Percentiles rank a stretch among this genome's conserved stretches.
These are phyloP conservation scores for Atta colombica DNA, from an alignment of 1,140 invertebrate genomes.

Conservation along the genomic window DNA sequence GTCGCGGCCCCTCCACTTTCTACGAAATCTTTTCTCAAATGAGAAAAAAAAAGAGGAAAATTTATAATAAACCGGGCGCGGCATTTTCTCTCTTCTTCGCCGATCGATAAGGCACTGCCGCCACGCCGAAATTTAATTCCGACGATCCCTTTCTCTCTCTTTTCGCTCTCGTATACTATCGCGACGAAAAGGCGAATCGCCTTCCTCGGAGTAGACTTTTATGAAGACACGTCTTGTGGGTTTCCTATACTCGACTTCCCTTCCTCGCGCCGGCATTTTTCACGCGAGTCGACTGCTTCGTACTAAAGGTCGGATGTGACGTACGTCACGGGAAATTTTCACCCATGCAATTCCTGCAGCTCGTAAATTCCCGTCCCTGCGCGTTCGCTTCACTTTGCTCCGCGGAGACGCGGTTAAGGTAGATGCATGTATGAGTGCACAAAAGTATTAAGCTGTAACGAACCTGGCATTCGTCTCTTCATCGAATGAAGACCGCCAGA, in stretches of 20 bases:
- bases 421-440: constrained; percentile 11
- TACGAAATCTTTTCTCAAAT: not conserved
- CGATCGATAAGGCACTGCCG: constrained; percentile 40
- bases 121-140: constrained; percentile 47
- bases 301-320: constrained; percentile 50
- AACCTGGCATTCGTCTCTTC: constrained; percentile 31
- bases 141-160: not conserved
- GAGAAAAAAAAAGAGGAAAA: constrained; percentile 13
- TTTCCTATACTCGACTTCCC: constrained; percentile 20
- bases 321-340: constrained; percentile 60
- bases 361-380: constrained; percentile 49
- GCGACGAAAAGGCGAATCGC: constrained; percentile 38
- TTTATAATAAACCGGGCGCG: constrained; percentile 42
- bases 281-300: constrained; percentile 25
- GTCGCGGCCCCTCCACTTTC: not conserved
- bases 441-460: constrained; percentile 54
- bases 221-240: constrained; percentile 61
- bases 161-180: not conserved
- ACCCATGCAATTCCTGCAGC: constrained; percentile 57
- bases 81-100: constrained; percentile 15
- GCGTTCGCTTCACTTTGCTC: constrained; percentile 24
- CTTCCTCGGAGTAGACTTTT: constrained; percentile 48
- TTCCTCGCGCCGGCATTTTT: constrained; percentile 51
- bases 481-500: constrained; percentile 17
- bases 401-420: constrained; percentile 22